Evolutionary conservation across 1,140 invertebrate genomes (phyloP).

Genomic region (Scaptodrosophila lebanonensis): DNA sequence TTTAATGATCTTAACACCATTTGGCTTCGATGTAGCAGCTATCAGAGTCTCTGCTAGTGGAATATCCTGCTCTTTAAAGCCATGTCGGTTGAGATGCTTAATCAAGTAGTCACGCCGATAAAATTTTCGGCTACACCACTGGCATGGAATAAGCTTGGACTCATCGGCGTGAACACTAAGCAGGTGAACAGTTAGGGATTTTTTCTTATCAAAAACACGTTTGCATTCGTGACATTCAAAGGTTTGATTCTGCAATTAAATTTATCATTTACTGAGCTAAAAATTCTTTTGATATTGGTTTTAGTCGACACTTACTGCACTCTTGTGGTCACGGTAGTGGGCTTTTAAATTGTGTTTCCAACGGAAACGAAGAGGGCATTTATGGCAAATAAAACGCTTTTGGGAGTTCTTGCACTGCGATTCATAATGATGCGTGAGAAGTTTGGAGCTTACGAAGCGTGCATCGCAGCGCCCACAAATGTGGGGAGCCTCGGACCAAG

Average conservation of each 20-base stretch:
- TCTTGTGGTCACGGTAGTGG: constrained; percentile 57
- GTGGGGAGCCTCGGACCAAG: constrained; percentile 58
- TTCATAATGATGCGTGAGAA: constrained; percentile 60
- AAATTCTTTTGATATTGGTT: too few species aligned
- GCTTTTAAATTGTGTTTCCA: constrained; percentile 69
- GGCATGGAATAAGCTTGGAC: constrained; percentile 76
- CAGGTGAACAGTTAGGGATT: constrained; percentile 78
- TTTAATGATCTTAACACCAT: constrained; percentile 54
- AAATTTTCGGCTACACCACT: constrained; percentile 79
- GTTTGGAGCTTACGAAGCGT: constrained; percentile 47
- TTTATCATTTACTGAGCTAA: background rate
- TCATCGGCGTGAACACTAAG: constrained; percentile 77
- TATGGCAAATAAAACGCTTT: constrained; percentile 65
- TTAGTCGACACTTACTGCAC: constrained; percentile 41
- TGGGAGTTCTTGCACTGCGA: constrained; percentile 64
- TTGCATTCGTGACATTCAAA: constrained; percentile 78
- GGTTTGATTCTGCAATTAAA: constrained; percentile 49
- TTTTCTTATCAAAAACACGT: constrained; percentile 78
- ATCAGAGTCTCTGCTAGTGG: constrained; percentile 61
- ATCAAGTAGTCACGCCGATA: constrained; percentile 78
- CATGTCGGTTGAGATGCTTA: constrained; percentile 61
- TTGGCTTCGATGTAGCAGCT: constrained; percentile 50
- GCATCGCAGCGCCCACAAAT: constrained; percentile 61
- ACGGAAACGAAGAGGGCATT: constrained; percentile 66
- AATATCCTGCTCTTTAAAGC: constrained; percentile 52